Evolutionary conservation across 2,797 vertebrate genomes (phyloP), one percentile per base, ranked within the genome.

Genomic region (Euphonia xanthogaster): DNA sequence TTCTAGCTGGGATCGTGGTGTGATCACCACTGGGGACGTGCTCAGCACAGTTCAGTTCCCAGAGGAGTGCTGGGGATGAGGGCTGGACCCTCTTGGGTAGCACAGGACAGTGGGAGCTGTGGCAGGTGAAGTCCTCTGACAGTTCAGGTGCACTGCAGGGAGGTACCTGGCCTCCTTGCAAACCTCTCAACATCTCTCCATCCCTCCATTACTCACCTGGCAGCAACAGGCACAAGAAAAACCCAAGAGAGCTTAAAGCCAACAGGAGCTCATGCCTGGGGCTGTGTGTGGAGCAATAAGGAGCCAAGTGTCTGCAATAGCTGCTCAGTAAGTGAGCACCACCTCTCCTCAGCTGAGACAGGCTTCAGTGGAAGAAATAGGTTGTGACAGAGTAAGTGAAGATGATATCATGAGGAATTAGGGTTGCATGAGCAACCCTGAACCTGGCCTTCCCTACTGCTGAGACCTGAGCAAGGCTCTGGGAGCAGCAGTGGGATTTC

Each of bases 391-490:
- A 5, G 3, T 35, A 79, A 85, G 71, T 60, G 78, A 79, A 65
- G 86, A 93, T 79, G 81, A 60, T 57, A 82, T 93, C 84, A 82
- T 19, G 48, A 42, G 62, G 65, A 86, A 93, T 90, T 86, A 94
- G 66, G 61, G 57, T 58, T 94, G 79, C 58, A 37, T 72, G 72
- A 93, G 72, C 57, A 90, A 18, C 37, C 30, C 57, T 67, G 65
- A 88, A n/a, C 42, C n/a, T 91, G 65, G 35, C 50, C 63, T 71
- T 91, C 70, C 42, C 54, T 62, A n/a, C 44, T 51, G 53, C 39
- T 2, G 20, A 80, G 71, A 87, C 44, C 31, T 55, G 33, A 93
- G 20, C 21, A 40, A 48, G 0, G 1, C 23, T 72, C 65, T 65
- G 54, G 42, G 31, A 84, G 71, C 65, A 72, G 42, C 31, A 76